Evolutionary conservation across 2,888 invertebrate species (phyloP).

Genomic region (Andrena minutula): DNA sequence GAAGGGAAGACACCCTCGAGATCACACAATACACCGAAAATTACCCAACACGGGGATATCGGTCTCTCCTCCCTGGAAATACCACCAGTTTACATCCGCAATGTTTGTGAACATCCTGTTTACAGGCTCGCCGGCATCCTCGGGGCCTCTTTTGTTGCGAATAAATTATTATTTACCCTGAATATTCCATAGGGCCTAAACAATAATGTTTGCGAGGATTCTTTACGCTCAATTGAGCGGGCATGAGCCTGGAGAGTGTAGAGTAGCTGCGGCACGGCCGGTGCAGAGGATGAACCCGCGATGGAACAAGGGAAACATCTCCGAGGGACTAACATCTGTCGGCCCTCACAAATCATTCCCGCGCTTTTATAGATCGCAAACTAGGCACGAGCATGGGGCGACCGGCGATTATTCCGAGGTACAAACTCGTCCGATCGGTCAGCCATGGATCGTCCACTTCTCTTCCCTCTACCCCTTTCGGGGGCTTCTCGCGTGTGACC

Average conservation of each 20-base stretch:
- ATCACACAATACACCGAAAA: conserved; percentile 2
- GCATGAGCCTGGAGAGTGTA: conserved; percentile 26
- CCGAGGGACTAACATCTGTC: conserved; percentile 67
- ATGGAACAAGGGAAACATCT: conserved; percentile 47
- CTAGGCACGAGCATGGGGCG: conserved; percentile 66
- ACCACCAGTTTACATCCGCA: conserved; percentile 11
- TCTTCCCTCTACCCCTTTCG: conserved; percentile 6
- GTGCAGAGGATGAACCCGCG: conserved; percentile 29
- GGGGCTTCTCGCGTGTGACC: conserved; percentile 52
- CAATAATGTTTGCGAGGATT: conserved; percentile 54
- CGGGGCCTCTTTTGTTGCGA: conserved; percentile 42
- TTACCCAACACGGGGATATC: conserved; percentile 7
- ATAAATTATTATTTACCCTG: conserved; percentile 58
- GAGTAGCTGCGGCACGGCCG: not conserved
- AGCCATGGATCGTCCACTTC: conserved; percentile 31
- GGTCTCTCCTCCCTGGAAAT: not conserved
- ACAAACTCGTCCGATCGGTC: conserved; percentile 71
- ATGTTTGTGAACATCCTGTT: conserved; percentile 50
- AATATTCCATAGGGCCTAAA: conserved; percentile 36
- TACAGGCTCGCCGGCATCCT: not conserved
- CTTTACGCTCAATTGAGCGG: conserved; percentile 55
- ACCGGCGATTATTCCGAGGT: conserved; percentile 68
- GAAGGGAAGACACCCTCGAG: not conserved
- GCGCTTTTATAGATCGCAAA: conserved; percentile 59
- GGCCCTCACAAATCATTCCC: conserved; percentile 72